Evolutionary conservation across 2,797 vertebrate genomes (phyloP).

Genomic region (Loris lydekkerianus): DNA sequence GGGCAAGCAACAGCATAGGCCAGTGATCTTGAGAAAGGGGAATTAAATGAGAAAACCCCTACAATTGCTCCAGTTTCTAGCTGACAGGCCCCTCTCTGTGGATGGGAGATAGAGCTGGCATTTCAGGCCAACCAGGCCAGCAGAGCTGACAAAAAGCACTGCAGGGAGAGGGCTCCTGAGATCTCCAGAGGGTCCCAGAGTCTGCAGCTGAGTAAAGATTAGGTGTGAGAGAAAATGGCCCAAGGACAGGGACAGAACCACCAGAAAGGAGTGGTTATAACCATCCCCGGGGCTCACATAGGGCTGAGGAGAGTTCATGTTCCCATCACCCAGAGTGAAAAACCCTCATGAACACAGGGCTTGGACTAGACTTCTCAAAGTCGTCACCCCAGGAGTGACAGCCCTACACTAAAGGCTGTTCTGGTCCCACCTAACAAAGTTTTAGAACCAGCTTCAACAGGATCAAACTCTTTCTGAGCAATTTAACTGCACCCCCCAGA

Average conservation of each 20-base stretch:
- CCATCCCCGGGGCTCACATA: neutral
- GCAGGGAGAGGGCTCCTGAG: neutral
- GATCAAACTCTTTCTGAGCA: neutral
- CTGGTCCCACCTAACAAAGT: neutral
- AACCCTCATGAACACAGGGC: neutral
- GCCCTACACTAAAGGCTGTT: neutral
- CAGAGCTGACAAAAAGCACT: neutral
- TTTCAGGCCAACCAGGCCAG: neutral
- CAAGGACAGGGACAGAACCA: neutral
- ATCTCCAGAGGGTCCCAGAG: neutral
- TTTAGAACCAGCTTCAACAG: neutral
- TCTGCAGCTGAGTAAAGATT: neutral
- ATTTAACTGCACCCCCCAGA: neutral
- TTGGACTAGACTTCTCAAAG: neutral
- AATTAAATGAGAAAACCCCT: neutral
- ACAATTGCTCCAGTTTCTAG: neutral
- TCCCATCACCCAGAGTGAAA: neutral
- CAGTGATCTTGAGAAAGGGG: neutral
- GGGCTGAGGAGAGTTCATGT: neutral
- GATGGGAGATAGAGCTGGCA: neutral
- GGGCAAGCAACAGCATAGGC: neutral
- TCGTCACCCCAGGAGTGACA: neutral
- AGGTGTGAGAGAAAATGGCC: neutral
- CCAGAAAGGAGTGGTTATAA: neutral
- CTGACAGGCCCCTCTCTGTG: neutral